Base-by-base conservation (phyloP, 2,888 invertebrate genomes). In the Cosmia pyralina region DNA sequence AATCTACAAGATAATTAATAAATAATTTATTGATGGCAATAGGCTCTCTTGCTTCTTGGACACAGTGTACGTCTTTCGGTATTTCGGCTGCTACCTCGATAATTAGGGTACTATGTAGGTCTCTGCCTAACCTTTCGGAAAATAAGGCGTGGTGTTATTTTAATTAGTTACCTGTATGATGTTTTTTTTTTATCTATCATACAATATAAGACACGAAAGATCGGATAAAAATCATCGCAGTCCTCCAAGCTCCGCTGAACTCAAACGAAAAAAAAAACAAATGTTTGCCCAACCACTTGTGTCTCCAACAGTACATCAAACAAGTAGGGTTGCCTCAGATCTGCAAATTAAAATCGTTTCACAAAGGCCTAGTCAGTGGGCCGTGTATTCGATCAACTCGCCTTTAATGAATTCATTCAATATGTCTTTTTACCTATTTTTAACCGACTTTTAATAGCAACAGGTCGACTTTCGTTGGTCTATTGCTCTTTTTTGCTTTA, bases 341-440 rank as follows among this genome's bases (percentile, higher is more conserved):
- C 75, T 66, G 82, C 81, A 88, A 89, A 88, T 88, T 85, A 88
- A 88, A 88, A 89, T 60, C 69, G 73, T 73, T 82, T 22, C 72
- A 88, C 89, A 86, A 88, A 84, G 85, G 72, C 74, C 72, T 82
- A 79, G 38, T 38, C 86, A 88, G 72, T 82, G 69, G 81, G 69
- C 89, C 88, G 86, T 88, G 81, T 75, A 86, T 86, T 90, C 86
- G 77, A 89, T 89, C 86, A 89, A 84, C 84, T 86, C 74, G 58
- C 58, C 75, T 69, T 72, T 87, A 87, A 85, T 83, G 89, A 84
- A 79, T 79, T 64, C 69, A 53, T 75, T 79, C 81, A 84, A 72
- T 82, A 60, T 72, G 58, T 78, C 58, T 83, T 82, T 87, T 80
- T 73, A 57, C 65, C 74, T 80, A 84, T 87, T 87, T 85, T 77